These are phyloP conservation scores for Oenanthe melanoleuca DNA, from an alignment of 2,113 vertebrate species.

Conservation along the genomic window DNA sequence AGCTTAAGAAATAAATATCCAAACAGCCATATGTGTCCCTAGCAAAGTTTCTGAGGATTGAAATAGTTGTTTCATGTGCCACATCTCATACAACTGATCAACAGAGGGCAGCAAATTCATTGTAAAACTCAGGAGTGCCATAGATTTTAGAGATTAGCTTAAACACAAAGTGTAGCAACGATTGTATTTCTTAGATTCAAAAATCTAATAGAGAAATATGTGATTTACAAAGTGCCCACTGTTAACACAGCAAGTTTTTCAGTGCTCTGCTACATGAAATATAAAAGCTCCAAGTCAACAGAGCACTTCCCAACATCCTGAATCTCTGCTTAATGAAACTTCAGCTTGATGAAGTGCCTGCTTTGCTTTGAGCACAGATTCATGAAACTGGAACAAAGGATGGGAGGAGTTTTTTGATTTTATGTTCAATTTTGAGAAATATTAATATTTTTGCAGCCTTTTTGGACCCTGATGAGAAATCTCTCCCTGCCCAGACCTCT, in stretches of 20 bases:
- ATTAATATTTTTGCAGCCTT: neutral
- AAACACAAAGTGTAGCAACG: neutral
- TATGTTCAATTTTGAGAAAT: neutral
- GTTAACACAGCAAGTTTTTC: neutral
- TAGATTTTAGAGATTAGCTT: accelerated
- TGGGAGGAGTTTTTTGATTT: neutral
- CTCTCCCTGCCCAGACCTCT: neutral
- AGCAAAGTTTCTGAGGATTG: neutral
- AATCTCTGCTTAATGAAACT: neutral
- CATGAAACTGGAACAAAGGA: neutral
- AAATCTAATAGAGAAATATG: neutral
- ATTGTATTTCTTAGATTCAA: neutral
- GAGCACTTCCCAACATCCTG: neutral
- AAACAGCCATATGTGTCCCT: accelerated
- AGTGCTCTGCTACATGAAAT: neutral
- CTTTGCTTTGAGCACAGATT: neutral
- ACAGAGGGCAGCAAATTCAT: constrained; percentile 63
- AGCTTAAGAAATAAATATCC: neutral
- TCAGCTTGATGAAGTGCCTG: neutral
- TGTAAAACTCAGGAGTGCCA: neutral
- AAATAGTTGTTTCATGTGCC: neutral
- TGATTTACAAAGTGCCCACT: neutral
- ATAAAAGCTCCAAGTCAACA: neutral
- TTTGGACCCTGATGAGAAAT: neutral
- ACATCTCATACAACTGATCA: neutral